phyloP scores from a whole-genome alignment of 1,140 invertebrate genomes.

The Orius laevigatus region DNA sequence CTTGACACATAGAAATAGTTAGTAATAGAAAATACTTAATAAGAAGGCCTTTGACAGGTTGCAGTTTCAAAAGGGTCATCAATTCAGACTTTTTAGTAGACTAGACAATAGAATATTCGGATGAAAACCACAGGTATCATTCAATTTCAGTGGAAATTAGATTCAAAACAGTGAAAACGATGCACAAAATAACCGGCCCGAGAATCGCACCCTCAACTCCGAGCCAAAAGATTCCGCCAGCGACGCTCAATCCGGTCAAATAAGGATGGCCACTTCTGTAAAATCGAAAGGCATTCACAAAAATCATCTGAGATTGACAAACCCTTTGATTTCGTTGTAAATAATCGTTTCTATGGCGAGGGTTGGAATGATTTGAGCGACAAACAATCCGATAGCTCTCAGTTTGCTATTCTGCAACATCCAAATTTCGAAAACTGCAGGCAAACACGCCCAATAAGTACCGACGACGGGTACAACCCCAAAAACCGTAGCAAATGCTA shows the following conservation, averaged over 20 bases:
- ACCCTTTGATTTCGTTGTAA: slow-evolving; percentile 96
- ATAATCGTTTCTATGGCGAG: slow-evolving; percentile 85
- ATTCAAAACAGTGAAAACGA: slow-evolving; percentile 69
- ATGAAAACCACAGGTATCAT: too few relatives aligned
- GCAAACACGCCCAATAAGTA: slow-evolving; percentile 84
- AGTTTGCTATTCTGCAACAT: slow-evolving; percentile 64
- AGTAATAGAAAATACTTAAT: too few relatives aligned
- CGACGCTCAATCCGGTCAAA: slow-evolving; percentile 89
- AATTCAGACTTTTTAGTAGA: too few relatives aligned
- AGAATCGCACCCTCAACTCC: slow-evolving; percentile 93
- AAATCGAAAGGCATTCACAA: slow-evolving; percentile 36
- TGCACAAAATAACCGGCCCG: slow-evolving; percentile 83
- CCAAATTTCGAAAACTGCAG: slow-evolving; percentile 88
- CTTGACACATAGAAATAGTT: too few relatives aligned
- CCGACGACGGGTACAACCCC: slow-evolving; percentile 89
- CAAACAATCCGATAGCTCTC: slow-evolving; percentile 55
- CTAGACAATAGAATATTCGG: too few relatives aligned
- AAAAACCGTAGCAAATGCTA: slow-evolving; percentile 74
- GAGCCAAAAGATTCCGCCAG: slow-evolving; percentile 94
- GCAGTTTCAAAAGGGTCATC: too few relatives aligned
- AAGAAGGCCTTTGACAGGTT: too few relatives aligned
- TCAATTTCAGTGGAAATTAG: too few relatives aligned
- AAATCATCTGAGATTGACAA: slow-evolving; percentile 27
- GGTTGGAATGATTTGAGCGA: slow-evolving; percentile 78
- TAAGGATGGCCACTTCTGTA: slow-evolving; percentile 99